Conservation (phyloP, 2,113 vertebrate species). For the Ictalurus punctatus region DNA sequence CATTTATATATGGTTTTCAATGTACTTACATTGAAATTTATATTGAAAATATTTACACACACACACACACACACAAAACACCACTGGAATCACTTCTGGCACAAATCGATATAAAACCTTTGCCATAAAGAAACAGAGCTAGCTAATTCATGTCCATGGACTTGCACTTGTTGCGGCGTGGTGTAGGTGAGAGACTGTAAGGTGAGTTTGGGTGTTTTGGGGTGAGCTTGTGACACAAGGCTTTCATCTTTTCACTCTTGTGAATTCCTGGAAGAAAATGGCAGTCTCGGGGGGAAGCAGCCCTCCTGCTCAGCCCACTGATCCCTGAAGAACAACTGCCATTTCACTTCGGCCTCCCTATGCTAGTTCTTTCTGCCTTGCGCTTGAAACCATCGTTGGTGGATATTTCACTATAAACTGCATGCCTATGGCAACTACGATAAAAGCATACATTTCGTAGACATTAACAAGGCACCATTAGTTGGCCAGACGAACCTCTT, state of each 20-base stretch:
- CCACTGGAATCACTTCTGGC: neutral
- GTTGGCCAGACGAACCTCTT: constrained; percentile 48
- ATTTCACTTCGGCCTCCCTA: constrained; percentile 51
- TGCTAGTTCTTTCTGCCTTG: constrained; percentile 32
- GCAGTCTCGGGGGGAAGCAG: constrained; percentile 47
- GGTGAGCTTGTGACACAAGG: constrained; percentile 54
- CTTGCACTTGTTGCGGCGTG: constrained; percentile 45
- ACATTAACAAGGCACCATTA: constrained; percentile 55
- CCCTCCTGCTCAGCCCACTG: constrained; percentile 56
- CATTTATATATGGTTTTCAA: neutral
- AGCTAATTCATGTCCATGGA: constrained; percentile 13
- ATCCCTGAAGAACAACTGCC: constrained; percentile 65
- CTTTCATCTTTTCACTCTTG: constrained; percentile 62
- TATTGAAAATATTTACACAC: neutral
- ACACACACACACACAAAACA: too few species aligned
- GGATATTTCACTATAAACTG: constrained; percentile 22
- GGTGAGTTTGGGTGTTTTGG: constrained; percentile 46
- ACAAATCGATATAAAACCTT: constrained; percentile 1
- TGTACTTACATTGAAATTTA: neutral
- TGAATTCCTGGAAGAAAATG: constrained; percentile 60
- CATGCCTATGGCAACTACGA: constrained; percentile 13
- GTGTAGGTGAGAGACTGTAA: constrained; percentile 36
- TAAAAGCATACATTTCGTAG: constrained; percentile 37
- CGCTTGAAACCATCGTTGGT: constrained; percentile 22
- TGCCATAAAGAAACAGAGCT: constrained; percentile 13